Evolutionary conservation across 1,140 invertebrate species (phyloP).

Genomic region (Rhopalosiphum padi): DNA sequence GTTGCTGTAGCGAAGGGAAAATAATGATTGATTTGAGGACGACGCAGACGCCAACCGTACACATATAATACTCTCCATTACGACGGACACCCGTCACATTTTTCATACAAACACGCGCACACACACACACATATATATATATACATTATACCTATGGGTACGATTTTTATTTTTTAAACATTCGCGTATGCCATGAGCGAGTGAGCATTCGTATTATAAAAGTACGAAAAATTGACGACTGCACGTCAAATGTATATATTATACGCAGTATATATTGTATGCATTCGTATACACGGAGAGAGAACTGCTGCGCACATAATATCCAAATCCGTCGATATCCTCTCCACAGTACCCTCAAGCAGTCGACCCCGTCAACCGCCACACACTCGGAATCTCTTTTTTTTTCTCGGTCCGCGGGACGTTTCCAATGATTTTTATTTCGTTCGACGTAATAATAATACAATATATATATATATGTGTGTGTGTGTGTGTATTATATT

Average conservation of each 20-base stretch:
- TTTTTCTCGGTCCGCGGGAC: not conserved
- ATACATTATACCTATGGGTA: too few species aligned
- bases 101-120: not conserved
- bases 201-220: not conserved
- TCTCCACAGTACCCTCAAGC: not conserved
- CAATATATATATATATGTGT: not conserved
- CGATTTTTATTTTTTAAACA: not conserved
- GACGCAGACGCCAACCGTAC: constrained; percentile 35
- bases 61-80: constrained; percentile 56
- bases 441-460: constrained; percentile 1
- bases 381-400: not conserved
- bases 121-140: too few species aligned
- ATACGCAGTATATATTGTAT: not conserved
- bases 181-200: not conserved
- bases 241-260: not conserved
- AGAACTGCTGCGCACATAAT: not conserved
- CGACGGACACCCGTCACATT: constrained; percentile 56
- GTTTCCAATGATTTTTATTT: constrained; percentile 51
- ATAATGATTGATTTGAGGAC: constrained; percentile 55
- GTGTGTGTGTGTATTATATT: not conserved
- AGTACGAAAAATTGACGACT: constrained; percentile 29
- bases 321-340: not conserved
- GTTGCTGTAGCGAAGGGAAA: not conserved
- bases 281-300: not conserved
- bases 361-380: not conserved